Evolutionary conservation across 2,888 invertebrate genomes (phyloP).

Genomic region (Embidobia sp.): DNA sequence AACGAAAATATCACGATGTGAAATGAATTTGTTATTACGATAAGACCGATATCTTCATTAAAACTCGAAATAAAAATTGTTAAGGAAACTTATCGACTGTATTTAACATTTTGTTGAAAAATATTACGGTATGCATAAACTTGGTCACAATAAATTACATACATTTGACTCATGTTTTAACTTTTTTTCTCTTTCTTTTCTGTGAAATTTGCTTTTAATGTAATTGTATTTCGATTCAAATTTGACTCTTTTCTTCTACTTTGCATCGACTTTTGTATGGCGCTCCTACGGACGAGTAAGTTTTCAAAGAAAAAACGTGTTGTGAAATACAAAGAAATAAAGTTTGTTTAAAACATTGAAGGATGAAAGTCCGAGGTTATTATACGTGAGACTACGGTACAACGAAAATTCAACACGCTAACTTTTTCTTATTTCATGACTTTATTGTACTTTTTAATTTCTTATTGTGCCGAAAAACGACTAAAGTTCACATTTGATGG

Average conservation of each 20-base stretch:
- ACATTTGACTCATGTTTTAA: too few relatives aligned
- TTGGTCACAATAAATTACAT: too few relatives aligned
- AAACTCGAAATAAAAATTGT: too few relatives aligned
- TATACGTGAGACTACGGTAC: slow-evolving; percentile 32
- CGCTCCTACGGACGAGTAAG: slow-evolving; percentile 22
- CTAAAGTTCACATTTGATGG: too few relatives aligned
- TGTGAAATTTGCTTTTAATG: neutral
- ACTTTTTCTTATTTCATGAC: slow-evolving; percentile 28
- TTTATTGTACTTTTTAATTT: slow-evolving; percentile 25
- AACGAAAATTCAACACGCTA: slow-evolving; percentile 30
- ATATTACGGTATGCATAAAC: too few relatives aligned
- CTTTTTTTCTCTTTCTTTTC: too few relatives aligned
- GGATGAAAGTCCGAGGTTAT: slow-evolving; percentile 40
- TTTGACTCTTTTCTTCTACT: slow-evolving; percentile 39
- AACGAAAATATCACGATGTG: too few relatives aligned
- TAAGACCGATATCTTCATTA: too few relatives aligned
- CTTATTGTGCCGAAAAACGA: slow-evolving; percentile 21
- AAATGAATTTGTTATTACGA: too few relatives aligned
- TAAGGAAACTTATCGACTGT: too few relatives aligned
- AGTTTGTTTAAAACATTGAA: slow-evolving; percentile 45
- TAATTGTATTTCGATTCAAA: slow-evolving; percentile 31
- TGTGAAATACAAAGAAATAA: slow-evolving; percentile 40
- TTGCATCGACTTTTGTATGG: slow-evolving; percentile 19
- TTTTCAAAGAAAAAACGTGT: slow-evolving; percentile 43
- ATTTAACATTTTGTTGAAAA: too few relatives aligned